Evolutionary conservation across 2,888 invertebrate species (phyloP), one percentile per base, ranked within the genome.

Genomic region (Sphaerophoria taeniata): DNA sequence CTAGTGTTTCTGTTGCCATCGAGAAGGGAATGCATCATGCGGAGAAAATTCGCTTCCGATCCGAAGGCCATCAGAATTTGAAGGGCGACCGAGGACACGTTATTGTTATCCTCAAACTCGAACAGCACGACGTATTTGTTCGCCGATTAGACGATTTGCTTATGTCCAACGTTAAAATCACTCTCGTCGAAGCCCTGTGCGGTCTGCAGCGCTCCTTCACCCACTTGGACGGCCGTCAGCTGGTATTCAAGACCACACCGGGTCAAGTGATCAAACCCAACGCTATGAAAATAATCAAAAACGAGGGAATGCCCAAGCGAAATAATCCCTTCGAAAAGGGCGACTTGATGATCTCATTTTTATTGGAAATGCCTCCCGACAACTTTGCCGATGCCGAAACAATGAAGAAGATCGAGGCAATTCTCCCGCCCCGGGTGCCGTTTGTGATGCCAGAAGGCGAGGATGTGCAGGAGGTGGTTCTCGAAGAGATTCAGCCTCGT

Each of bases 31-130:
- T 97, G 96, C 94, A 94, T 86, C 96, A 98, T 89, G 95, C 95
- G 89, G 96, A 97, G 90, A 97, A 96, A 91, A 96, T 98, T 86
- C 94, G 94, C 88, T 97, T 98, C 90, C 93, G 95, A 87, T 96
- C 97, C 47, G 98, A 98, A 92, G 98, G 98, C 43, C 97, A 98
- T 91, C 98, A 98, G 89, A 94, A 96, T 93, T 97, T 97, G 71
- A 96, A 95, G 85, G 94, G 96, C 45, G 96, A 96, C 89, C 95
- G 97, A 14, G 98, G 98, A 9, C 97, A 98, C 93, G 96, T 98
- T 43, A 94, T 98, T 71, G 97, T 98, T 89, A 94, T 98, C 53
- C 92, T 98, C 78, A 95, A 97, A 90, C 95, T 96, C 90, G 95
- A 96, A 90, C 94, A 95, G 7, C 98, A 98, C 92, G 94, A 95